phyloP scores from a whole-genome alignment of 2,113 vertebrate genomes.

The Eubucco bourcierii region DNA sequence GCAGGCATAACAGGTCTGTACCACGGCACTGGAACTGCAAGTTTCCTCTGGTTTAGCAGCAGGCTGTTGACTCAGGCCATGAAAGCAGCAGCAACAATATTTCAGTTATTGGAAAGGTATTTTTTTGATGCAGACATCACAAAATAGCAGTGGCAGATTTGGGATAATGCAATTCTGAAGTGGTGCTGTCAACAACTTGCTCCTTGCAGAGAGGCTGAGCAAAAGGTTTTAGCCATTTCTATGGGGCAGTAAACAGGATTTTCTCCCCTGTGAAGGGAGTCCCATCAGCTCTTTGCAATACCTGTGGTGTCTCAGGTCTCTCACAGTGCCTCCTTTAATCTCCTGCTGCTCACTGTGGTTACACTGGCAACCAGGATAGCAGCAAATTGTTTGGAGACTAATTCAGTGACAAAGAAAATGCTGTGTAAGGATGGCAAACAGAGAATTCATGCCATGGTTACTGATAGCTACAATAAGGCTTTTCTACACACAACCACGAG shows the following conservation, averaged over 20 bases:
- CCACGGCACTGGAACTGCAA: not conserved
- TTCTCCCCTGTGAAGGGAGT: not conserved
- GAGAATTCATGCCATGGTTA: constrained; percentile 6
- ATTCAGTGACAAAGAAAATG: constrained; percentile 24
- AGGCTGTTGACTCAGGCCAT: not conserved
- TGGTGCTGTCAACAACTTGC: not conserved
- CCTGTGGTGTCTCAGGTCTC: not conserved
- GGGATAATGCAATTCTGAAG: constrained; percentile 1
- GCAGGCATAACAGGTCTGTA: not conserved
- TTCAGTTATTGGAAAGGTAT: not conserved
- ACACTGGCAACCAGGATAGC: not conserved
- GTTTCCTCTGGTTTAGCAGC: constrained; percentile 13
- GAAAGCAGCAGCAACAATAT: not conserved
- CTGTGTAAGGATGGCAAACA: not conserved
- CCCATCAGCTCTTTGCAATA: not conserved
- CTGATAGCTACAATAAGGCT: constrained; percentile 29
- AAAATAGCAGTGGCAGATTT: constrained; percentile 3
- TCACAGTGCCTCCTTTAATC: not conserved
- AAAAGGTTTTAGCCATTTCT: not conserved
- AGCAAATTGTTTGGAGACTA: not conserved
- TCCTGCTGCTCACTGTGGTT: not conserved
- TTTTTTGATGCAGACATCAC: not conserved
- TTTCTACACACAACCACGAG: not conserved
- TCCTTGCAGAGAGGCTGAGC: constrained; percentile 3
- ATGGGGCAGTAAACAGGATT: not conserved